Base-by-base conservation (phyloP, 2,888 invertebrate species). In the Cephus rjabovi region DNA sequence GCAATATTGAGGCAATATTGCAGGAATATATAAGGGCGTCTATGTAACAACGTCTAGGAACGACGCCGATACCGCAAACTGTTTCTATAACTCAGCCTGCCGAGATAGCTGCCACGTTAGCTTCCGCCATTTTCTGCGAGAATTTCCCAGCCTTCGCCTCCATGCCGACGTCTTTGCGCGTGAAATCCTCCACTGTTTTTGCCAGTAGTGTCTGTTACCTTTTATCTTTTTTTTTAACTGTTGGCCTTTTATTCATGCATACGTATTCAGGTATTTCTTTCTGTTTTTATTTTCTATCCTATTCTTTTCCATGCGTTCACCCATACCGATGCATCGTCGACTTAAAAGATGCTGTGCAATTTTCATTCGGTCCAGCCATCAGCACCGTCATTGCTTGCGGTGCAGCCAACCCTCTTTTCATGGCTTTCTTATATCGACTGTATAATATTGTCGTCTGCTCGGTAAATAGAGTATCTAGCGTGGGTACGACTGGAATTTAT, bases 401-500 rank as follows among this genome's bases (percentile, higher is more conserved):
- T 56, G 23, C 56, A 56, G 56, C 56, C 23, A 23, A 23, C 56
- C 9, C 56, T 56, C 56, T 56, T 23, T 56, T 77, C 77, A 78
- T 80, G 81, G 79, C 77, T 79, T 81, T 80, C 81, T 77, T 71
- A 80, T 82, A 70, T 79, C 82, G 81, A 82, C 87, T 87, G 87
- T 88, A 88, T 87, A 88, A 88, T 88, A 88, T 87, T 86, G 86
- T 83, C 88, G 87, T 88, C 87, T 86, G 85, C 83, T 81, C 85
- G 81, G 87, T 87, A 87, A 89, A 88, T 88, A 88, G 87, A 86
- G 86, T 85, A 85, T 86, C 86, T 86, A 80, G 83, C n/a, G 37
- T 12, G 23, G 11, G 34, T 35, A 34, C 37, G 34, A 34, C 37
- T 74, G n/a, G 37, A 37, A 74, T 74, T 34, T 37, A 71, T 71